Base-by-base conservation (phyloP, 2,797 vertebrate species). In the Aselliscus stoliczkanus region DNA sequence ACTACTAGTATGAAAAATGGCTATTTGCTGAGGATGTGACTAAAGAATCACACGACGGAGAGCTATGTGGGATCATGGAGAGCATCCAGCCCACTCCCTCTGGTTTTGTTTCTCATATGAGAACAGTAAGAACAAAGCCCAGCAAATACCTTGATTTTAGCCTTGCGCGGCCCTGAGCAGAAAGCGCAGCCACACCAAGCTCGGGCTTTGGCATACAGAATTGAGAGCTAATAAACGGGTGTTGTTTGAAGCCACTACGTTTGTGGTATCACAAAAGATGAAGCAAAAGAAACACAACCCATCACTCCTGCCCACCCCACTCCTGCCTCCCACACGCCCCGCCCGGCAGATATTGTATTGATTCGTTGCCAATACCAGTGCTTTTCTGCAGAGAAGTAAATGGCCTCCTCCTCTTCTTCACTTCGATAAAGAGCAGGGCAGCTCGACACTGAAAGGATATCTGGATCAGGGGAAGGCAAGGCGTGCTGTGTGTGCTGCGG, bases 381-480 rank as follows among this genome's bases (percentile, higher is more conserved):
- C 98, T 99, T 99, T 96, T 99, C 99, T 87, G 98, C 98, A 97
- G 98, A 99, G 98, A 99, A 99, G 98, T 99, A 99, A 98, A 99
- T 99, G 96, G 99, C 98, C 97, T 99, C 99, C 95, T 99, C 99
- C 50, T 99, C 99, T 27, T 99, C 99, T 96, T 99, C 99, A 25
- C 99, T 98, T 97, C 99, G 99, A 98, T 99, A 99, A 81, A 99
- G 98, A 95, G 99, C 99, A 86, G 99, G 98, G 83, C 99, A 99
- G 97, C 99, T 99, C 27, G 99, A 99, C 99, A 99, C 99, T 52
- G 99, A 99, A 73, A 99, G 99, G 98, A 99, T 99, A 98, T 99
- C 99, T 4, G 99, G 99, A 97, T 99, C 99, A 0, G 99, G 98
- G 62, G 99, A 99, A 96, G 99, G 99, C 96, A 99, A 92, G 0